Evolutionary conservation across 2,888 invertebrate genomes (phyloP).

Genomic region (Ichneumon xanthorius): DNA sequence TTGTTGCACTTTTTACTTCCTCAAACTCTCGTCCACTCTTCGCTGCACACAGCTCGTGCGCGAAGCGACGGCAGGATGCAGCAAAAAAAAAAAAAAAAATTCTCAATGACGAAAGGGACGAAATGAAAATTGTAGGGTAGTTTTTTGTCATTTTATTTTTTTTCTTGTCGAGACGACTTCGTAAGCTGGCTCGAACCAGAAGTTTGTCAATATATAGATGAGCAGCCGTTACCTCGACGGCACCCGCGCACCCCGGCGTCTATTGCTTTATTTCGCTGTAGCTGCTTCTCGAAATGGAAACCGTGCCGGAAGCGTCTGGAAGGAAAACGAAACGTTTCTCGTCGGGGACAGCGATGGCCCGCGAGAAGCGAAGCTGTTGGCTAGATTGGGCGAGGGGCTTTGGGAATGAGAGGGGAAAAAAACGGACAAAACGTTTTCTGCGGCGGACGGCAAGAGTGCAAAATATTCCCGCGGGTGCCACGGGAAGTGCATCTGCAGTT

Average conservation of each 20-base stretch:
- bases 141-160: background rate
- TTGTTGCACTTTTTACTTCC: slow-evolving; percentile 3
- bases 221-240: slow-evolving; percentile 73
- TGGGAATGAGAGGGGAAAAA: slow-evolving; percentile 3
- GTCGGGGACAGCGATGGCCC: background rate
- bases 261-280: slow-evolving; percentile 47
- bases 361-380: background rate
- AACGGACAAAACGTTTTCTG: slow-evolving; percentile 14
- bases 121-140: slow-evolving; percentile 27
- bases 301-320: slow-evolving; percentile 39
- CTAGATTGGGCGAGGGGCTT: background rate
- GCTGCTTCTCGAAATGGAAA: background rate
- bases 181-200: slow-evolving; percentile 43
- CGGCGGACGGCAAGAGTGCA: slow-evolving; percentile 40
- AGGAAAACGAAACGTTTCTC: slow-evolving; percentile 47
- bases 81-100: slow-evolving; percentile 18
- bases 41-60: background rate
- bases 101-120: background rate
- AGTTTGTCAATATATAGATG: slow-evolving; percentile 78
- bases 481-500: slow-evolving; percentile 31
- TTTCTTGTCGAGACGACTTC: background rate
- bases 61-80: background rate
- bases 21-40: background rate
- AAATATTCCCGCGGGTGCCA: slow-evolving; percentile 53
- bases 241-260: background rate